Conservation (phyloP, 2,888 invertebrate genomes). For the Pollenia angustigena region DNA sequence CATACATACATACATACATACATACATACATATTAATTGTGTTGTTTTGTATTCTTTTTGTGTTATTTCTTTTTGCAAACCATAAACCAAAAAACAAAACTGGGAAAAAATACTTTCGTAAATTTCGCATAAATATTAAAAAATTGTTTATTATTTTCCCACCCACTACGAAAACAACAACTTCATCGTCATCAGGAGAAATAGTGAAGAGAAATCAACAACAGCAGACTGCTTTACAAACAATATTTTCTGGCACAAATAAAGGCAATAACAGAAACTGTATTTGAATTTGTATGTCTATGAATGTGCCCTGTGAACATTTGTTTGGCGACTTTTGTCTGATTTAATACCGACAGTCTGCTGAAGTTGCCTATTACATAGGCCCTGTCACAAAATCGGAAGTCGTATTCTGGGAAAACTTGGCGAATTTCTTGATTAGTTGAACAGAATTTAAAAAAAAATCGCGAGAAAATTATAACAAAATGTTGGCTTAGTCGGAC, state of each 20-base stretch:
- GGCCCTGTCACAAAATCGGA: too few relatives aligned
- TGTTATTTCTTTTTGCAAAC: neutral
- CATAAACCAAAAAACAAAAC: conserved; percentile 18
- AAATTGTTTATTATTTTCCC: conserved; percentile 31
- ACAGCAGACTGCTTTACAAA: conserved; percentile 5
- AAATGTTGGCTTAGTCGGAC: too few relatives aligned
- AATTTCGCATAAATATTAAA: conserved; percentile 40
- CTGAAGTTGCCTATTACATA: too few relatives aligned
- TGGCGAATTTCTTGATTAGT: too few relatives aligned
- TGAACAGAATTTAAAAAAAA: too few relatives aligned
- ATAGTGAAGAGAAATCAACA: neutral
- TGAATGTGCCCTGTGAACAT: neutral
- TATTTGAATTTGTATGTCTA: neutral
- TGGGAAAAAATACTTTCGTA: conserved; percentile 16
- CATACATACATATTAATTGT: conserved; percentile 1
- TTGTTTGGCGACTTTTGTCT: too few relatives aligned
- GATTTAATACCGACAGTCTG: too few relatives aligned
- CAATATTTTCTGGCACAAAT: conserved; percentile 32
- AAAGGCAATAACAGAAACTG: conserved; percentile 28
- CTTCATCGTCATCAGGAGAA: neutral
- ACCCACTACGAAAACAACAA: conserved; percentile 13
- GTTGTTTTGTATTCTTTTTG: conserved; percentile 1
- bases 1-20: too few relatives aligned
- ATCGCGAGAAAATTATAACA: too few relatives aligned
- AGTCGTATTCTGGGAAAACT: too few relatives aligned